A percentile compares a stretch with the other conserved stretches of the same genome.
phyloP scores from a whole-genome alignment of 2,888 invertebrate species.

The Acronicta leporina region DNA sequence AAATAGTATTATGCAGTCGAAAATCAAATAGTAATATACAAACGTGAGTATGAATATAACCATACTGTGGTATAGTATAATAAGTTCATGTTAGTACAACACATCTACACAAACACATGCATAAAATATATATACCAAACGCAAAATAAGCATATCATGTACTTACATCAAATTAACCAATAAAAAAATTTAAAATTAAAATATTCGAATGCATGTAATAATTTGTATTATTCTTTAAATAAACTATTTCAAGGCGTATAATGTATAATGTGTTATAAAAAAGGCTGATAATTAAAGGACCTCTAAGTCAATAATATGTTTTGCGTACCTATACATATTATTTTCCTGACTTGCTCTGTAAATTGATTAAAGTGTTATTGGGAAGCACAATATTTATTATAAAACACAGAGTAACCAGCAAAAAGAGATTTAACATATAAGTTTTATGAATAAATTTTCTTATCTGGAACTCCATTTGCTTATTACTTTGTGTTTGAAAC shows the following conservation, averaged over 20 bases:
- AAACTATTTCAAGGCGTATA: conserved; percentile 32
- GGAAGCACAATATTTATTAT: conserved; percentile 33
- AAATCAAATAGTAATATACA: conserved; percentile 7
- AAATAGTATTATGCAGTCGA: conserved; percentile 15
- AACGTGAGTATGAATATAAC: neutral
- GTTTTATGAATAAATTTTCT: too few species aligned
- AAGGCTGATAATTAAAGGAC: conserved; percentile 38
- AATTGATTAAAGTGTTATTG: conserved; percentile 67
- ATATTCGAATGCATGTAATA: conserved; percentile 12
- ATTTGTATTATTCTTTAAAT: too few species aligned
- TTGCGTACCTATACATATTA: conserved; percentile 84
- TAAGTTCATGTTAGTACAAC: neutral
- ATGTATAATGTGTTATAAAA: conserved; percentile 34
- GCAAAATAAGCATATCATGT: conserved; percentile 9
- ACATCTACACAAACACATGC: conserved; percentile 52
- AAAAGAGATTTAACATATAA: conserved; percentile 4
- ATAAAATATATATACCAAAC: conserved; percentile 25
- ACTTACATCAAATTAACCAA: neutral
- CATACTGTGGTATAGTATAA: neutral
- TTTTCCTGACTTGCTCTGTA: conserved; percentile 88
- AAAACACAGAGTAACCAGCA: conserved; percentile 34
- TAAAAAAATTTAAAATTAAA: conserved; percentile 8
- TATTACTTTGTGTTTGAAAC: conserved; percentile 21
- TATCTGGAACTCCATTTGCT: conserved; percentile 17
- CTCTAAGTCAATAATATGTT: conserved; percentile 57